Conservation (phyloP, 1,140 invertebrate species). For the Dolichoris vasculosae region DNA sequence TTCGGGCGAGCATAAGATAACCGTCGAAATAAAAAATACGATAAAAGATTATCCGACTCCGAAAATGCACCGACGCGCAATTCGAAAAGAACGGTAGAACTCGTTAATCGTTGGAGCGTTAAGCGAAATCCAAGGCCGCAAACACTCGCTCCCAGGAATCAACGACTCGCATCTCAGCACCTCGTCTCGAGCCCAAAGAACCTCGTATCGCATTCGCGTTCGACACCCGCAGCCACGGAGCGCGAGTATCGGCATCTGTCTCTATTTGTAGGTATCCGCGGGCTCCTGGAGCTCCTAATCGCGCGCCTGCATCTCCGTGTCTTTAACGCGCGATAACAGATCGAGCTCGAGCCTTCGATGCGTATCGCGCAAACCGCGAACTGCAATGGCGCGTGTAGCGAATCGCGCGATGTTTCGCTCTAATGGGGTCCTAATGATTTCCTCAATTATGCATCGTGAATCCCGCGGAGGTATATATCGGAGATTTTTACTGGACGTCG, state of each 20-base stretch:
- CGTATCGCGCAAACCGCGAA: not conserved
- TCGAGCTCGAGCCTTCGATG: slow-evolving; percentile 19
- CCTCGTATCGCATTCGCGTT: not conserved
- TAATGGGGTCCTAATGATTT: slow-evolving; percentile 5
- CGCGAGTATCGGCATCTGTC: not conserved
- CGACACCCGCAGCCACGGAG: not conserved
- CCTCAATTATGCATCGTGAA: slow-evolving; percentile 14
- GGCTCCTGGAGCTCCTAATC: not conserved
- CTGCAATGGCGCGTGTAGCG: too few species aligned
- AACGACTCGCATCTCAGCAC: not conserved
- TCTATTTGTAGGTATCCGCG: slow-evolving; percentile 20
- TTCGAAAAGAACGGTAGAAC: too few species aligned
- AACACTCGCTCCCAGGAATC: not conserved
- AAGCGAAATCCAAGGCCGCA: too few species aligned
- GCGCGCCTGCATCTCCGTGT: slow-evolving; percentile 34
- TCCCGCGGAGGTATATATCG: too few species aligned
- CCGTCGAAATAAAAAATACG: too few species aligned
- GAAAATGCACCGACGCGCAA: too few species aligned
- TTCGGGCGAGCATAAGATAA: too few species aligned
- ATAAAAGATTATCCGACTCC: too few species aligned
- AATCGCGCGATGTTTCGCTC: too few species aligned
- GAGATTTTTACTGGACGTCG: too few species aligned
- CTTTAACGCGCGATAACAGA: slow-evolving; percentile 42
- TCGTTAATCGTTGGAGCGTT: too few species aligned
- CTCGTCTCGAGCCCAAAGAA: not conserved